Evolutionary conservation across 2,113 vertebrate genomes (phyloP).

Genomic region (rat (Rattus norvegicus)): DNA sequence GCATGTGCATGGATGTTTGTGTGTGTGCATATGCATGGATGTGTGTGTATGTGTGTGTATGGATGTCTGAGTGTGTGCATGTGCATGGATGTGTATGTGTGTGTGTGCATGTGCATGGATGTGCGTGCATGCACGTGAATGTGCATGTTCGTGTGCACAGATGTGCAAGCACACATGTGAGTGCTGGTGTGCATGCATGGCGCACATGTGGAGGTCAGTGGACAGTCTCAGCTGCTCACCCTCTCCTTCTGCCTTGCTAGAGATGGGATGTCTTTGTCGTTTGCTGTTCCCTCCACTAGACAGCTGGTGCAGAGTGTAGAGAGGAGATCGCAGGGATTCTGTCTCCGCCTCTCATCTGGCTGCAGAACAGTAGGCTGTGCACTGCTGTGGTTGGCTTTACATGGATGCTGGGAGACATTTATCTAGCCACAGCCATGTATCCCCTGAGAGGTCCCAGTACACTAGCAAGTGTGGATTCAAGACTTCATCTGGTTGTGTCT

Average conservation of each 20-base stretch:
- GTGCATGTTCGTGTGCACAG: no score
- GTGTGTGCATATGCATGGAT: not conserved
- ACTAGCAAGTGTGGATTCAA: not conserved
- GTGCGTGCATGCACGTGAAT: not conserved
- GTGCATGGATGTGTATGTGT: not conserved
- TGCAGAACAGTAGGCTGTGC: not conserved
- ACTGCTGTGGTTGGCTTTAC: not conserved
- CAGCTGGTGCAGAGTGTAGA: not conserved
- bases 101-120: not conserved
- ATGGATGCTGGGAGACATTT: not conserved
- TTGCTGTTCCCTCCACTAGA: not conserved
- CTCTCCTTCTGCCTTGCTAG: not conserved
- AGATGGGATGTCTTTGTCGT: not conserved
- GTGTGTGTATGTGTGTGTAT: not conserved
- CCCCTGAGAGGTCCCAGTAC: fast-evolving
- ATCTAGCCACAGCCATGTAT: not conserved
- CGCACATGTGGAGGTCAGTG: not conserved
- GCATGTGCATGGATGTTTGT: not conserved
- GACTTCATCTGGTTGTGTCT: not conserved
- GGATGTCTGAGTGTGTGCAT: not conserved
- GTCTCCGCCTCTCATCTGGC: not conserved
- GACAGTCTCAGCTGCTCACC: not conserved
- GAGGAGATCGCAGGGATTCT: not conserved
- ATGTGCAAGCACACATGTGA: not conserved
- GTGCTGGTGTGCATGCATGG: not conserved